Evolutionary conservation across 2,888 invertebrate genomes (phyloP), one percentile per base, ranked within the genome.

Genomic region (Melanostoma scalare): DNA sequence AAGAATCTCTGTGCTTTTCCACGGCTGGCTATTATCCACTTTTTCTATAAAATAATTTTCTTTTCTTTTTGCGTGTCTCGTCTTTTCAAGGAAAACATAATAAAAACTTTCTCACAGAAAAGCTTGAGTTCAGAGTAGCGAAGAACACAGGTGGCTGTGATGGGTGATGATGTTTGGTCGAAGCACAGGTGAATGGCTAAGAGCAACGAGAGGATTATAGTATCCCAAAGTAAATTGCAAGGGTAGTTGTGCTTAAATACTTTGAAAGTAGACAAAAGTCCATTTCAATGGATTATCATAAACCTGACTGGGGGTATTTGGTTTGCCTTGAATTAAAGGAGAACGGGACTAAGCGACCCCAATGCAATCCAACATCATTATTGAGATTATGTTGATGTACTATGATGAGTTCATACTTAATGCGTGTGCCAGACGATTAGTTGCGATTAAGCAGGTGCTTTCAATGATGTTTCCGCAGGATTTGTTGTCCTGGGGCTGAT

Each of bases 391-490:
- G 84, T 79, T 79, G 84, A 84, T 84, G 84, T 84, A 79, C 74
- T 75, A 75, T 84, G 84, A 84, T 84, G 84, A 79, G 84, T 84
- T 84, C 60, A 60, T 84, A 72, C 74, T 74, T 84, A 84, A 84
- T 84, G 84, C 71, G 84, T 79, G 55, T 68, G 84, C 79, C 84
- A 84, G 84, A 84, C 79, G 84, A 84, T 84, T 84, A 84, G 79
- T 79, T 84, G 79, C 79, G 84, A 84, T 84, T 84, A 79, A 84
- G 52, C 84, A 84, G 84, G 84, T 84, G 84, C 84, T 84, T 84
- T 79, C 79, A 84, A 84, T 84, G 84, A 69, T 82, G 82, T 84
- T 84, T 78, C 84, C 79, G 79, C 74, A 71, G 74, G 79, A 84
- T 84, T 84, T 74, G 74, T 20, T 56, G 9, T 38, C 30, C 33